Base-by-base conservation (phyloP, 2,888 invertebrate genomes). In the Ctenicera cuprea region DNA sequence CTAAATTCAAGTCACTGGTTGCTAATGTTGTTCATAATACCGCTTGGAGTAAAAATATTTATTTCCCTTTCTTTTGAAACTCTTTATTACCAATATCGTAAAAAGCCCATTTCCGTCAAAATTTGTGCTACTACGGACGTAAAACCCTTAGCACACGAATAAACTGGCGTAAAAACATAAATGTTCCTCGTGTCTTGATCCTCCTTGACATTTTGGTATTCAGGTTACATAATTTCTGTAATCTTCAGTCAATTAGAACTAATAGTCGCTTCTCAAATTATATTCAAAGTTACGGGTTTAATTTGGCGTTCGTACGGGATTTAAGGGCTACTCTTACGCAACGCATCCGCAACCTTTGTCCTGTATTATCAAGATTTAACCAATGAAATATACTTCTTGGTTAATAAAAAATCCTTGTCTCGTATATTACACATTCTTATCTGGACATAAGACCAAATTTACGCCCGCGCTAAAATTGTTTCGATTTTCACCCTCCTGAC, bases 191-290 rank as follows among this genome's bases (percentile, higher is more conserved):
- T 43, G 43, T 14, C 14, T n/a, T 43, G 4, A 33, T 33, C 9
- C 43, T 43, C 14, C 43, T 43, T n/a, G 48, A 18, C 11, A 3
- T 3, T 20, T 45, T 48, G 20, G 48, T 48, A 43, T 48, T 16
- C 20, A 9, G 7, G 48, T 18, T 26, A 20, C n/a, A 26, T 26
- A 50, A 50, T 50, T 30, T 30, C 33, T 3, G 26, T 30, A 33
- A 54, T 54, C 11, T 54, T 54, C 30, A n/a, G 30, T 14, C 54
- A 54, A 14, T 54, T 54, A 26, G 30, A n/a, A 54, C 33, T 30
- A 30, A 54, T 30, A 50, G 54, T 54, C 8, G 20, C 16, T 54
- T 54, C 22, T 54, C 8, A 11, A 12, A 30, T 22, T 14, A 22
- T 30, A 30, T 14, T 26, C 18, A 26, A 50, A 26, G 50, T 50